Percentiles rank a stretch among this genome's conserved stretches.
phyloP scores from a whole-genome alignment of 1,140 invertebrate species.

The Callitettix versicolor region DNA sequence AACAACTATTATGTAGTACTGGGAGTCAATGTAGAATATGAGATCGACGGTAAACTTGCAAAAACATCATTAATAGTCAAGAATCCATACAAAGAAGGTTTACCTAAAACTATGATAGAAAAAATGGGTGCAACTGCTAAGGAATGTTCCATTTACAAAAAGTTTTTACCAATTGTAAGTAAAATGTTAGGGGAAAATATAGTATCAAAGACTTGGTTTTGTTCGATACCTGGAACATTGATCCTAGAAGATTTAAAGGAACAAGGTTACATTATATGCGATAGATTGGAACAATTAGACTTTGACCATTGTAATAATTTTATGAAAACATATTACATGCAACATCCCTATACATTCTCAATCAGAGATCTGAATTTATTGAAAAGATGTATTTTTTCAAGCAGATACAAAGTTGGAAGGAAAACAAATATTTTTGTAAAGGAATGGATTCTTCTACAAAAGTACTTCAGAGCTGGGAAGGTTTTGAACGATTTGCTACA shows the following conservation, averaged over 20 bases:
- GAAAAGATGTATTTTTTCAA: neutral
- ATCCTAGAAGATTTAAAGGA: constrained; percentile 14
- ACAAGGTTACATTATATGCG: constrained; percentile 7
- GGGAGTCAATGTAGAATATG: constrained; percentile 31
- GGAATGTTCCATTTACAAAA: constrained; percentile 28
- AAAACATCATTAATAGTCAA: constrained; percentile 35
- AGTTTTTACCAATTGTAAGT: constrained; percentile 32
- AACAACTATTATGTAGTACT: constrained; percentile 49
- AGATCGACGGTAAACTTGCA: constrained; percentile 16
- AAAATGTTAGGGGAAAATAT: constrained; percentile 32
- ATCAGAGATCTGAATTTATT: constrained; percentile 34
- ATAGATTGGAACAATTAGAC: constrained; percentile 6
- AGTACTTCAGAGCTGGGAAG: neutral
- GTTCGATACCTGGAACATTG: constrained; percentile 21
- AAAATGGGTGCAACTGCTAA: constrained; percentile 33
- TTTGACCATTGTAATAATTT: constrained; percentile 32
- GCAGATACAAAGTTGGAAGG: neutral
- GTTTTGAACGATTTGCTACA: neutral
- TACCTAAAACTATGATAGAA: constrained; percentile 31
- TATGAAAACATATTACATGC: constrained; percentile 42
- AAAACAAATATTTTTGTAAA: neutral
- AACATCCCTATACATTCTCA: constrained; percentile 41
- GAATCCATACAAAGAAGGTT: constrained; percentile 31
- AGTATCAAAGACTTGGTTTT: constrained; percentile 27
- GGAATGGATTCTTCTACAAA: neutral